phyloP scores from a whole-genome alignment of 2,888 invertebrate species.

The Torymus tubicola region DNA sequence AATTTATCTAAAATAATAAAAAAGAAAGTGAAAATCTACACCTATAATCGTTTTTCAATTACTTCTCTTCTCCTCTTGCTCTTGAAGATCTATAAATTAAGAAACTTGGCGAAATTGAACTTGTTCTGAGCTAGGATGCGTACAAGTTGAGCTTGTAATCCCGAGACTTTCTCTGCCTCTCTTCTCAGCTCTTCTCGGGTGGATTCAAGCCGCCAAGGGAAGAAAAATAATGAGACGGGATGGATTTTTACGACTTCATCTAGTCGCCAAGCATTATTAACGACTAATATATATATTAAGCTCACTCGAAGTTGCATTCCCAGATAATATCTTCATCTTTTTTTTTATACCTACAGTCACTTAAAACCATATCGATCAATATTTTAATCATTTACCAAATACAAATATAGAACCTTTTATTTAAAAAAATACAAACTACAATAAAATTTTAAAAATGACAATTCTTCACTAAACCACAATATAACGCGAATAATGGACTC shows the following conservation, averaged over 20 bases:
- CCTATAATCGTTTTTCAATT: neutral
- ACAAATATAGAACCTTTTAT: neutral
- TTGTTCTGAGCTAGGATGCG: neutral
- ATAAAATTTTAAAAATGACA: neutral
- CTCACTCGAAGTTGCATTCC: neutral
- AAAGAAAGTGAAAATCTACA: too few species aligned
- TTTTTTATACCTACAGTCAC: neutral
- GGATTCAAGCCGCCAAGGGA: slow-evolving; percentile 5
- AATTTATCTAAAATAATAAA: too few species aligned
- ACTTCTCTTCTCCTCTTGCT: neutral
- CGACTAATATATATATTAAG: slow-evolving; percentile 13
- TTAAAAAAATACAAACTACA: neutral
- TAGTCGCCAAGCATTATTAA: neutral
- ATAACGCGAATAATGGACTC: neutral
- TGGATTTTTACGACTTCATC: slow-evolving; percentile 25
- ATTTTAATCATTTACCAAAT: too few species aligned
- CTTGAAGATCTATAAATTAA: slow-evolving; percentile 33
- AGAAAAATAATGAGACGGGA: slow-evolving; percentile 17
- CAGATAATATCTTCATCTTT: neutral
- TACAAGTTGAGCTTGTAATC: slow-evolving; percentile 31
- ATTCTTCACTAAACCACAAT: neutral
- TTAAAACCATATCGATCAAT: too few species aligned
- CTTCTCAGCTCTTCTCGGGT: neutral
- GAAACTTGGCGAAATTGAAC: slow-evolving; percentile 34
- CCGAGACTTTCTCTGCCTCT: slow-evolving; percentile 10